These are phyloP conservation scores for Lineus longissimus DNA, from an alignment of 1,140 invertebrate species.

Conservation along the genomic window DNA sequence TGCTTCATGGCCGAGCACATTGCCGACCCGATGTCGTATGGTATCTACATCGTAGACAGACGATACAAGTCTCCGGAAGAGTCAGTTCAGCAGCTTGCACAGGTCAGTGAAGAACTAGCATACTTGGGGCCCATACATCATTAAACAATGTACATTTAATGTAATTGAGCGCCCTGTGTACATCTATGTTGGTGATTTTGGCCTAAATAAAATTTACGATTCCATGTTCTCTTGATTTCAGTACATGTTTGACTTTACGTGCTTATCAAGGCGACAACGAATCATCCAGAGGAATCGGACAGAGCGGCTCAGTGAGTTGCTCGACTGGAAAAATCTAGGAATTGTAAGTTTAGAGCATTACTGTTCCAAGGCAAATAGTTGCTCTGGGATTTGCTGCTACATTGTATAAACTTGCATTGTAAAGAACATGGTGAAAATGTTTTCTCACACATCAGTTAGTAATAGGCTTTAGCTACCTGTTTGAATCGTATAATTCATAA, in stretches of 20 bases:
- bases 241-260: slow-evolving; percentile 89
- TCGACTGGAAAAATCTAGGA: slow-evolving; percentile 98
- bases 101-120: slow-evolving; percentile 54
- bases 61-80: slow-evolving; percentile 82
- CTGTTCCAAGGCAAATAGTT: too few relatives aligned
- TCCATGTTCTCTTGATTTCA: too few relatives aligned
- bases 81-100: slow-evolving; percentile 87
- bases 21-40: slow-evolving; percentile 95
- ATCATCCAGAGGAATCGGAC: slow-evolving; percentile 98
- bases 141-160: too few relatives aligned
- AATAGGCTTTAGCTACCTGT: background rate
- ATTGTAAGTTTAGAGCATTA: slow-evolving; percentile 71
- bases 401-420: background rate
- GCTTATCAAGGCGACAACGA: slow-evolving; percentile 85
- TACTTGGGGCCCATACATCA: too few relatives aligned
- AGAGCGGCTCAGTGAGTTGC: slow-evolving; percentile 90
- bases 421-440: background rate
- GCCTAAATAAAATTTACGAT: too few relatives aligned
- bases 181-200: too few relatives aligned
- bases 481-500: background rate
- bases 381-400: too few relatives aligned
- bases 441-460: background rate
- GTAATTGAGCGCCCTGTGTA: too few relatives aligned
- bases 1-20: slow-evolving; percentile 99
- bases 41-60: slow-evolving; percentile 97